Evolutionary conservation across 2,797 vertebrate species (phyloP), one percentile per base, ranked within the genome.

Genomic region (Champsocephalus esox): DNA sequence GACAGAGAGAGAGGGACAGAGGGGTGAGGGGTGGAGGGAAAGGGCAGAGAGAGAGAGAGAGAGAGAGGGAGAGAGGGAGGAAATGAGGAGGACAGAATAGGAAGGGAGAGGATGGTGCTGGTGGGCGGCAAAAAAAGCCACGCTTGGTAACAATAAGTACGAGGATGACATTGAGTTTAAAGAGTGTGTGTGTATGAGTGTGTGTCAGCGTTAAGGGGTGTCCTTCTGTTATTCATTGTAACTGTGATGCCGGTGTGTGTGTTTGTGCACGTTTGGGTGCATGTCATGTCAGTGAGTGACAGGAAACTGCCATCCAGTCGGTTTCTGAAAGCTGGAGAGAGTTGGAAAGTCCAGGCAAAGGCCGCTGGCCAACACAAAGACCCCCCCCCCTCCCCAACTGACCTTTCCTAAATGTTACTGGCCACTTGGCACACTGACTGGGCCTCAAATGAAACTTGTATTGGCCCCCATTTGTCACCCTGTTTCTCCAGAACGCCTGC

Each of bases 341-440:
- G 87, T 70, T 85, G 70, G 81, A 86, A 87, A 89, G 66, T 82
- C 55, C 83, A 72, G 81, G 82, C 86, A 79, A 80, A 91, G 56
- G 54, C 60, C 63, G 75, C 56, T 75, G 81, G 71, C 85, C 83
- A 70, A 57, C 73, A 78, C 82, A 64, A 71, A 51, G 48, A 3
- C 28, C 52, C 63, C 64, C 62, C 66, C 59, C 78, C 34, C 34
- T 75, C 79, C 76, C 82, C 75, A 75, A 73, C 73, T 94, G 94
- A 95, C 94, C 94, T 95, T 95, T 95, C 86, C 89, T 88, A 95
- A 95, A 95, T 95, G 95, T 94, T 94, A 95, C 90, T 88, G 92
- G 89, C 88, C 90, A 88, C 92, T 93, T 94, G 92, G 94, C 93
- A 92, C 87, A 86, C 86, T 91, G 90, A 87, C 90, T 86, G 85